Conservation (phyloP, 2,113 vertebrate genomes). For the Pavo muticus region DNA sequence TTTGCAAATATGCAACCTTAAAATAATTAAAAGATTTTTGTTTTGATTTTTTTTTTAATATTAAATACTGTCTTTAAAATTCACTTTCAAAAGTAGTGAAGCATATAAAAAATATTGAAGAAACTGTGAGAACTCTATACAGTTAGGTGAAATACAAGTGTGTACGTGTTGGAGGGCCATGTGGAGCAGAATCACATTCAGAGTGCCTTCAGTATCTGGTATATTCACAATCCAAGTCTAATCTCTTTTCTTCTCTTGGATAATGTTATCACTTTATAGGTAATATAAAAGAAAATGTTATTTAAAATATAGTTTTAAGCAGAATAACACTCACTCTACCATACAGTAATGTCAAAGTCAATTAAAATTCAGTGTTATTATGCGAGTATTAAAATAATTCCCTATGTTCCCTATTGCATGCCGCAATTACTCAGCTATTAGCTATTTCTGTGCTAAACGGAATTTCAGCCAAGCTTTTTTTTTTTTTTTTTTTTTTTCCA, state of each 20-base stretch:
- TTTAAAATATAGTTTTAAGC: neutral
- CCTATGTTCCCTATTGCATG: neutral
- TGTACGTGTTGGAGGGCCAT: neutral
- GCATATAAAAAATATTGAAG: neutral
- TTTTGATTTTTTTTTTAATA: neutral
- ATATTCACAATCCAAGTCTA: neutral
- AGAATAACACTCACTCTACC: neutral
- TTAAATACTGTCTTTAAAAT: neutral
- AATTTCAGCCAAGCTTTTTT: neutral
- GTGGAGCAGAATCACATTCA: neutral
- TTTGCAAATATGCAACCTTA: neutral
- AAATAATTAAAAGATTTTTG: neutral
- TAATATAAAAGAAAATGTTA: neutral
- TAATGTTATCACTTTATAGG: neutral
- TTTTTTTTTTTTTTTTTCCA: neutral
- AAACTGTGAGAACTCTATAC: neutral
- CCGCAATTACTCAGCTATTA: neutral
- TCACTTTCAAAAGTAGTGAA: neutral
- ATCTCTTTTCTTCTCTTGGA: neutral
- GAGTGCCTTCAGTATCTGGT: neutral
- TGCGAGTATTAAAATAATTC: neutral
- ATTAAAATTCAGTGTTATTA: constrained; percentile 18
- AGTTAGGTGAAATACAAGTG: neutral
- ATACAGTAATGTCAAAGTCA: neutral
- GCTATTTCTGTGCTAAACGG: neutral